Conservation (phyloP, 2,797 vertebrate species). For the Vespertilio murinus region DNA sequence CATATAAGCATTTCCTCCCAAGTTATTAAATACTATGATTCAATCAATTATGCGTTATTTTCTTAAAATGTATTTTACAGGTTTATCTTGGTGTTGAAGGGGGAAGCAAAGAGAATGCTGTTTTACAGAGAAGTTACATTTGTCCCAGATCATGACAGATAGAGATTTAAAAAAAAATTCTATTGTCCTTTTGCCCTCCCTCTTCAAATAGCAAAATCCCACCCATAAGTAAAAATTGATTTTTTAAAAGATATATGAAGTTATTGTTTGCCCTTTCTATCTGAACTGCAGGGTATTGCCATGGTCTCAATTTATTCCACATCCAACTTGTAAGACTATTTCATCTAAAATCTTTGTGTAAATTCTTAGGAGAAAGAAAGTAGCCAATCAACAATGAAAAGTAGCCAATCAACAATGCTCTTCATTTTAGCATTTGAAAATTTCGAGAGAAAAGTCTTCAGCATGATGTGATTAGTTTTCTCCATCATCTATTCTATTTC, state of each 20-base stretch:
- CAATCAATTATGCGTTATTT: background rate
- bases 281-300: background rate
- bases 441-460: background rate
- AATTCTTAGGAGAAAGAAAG: background rate
- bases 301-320: background rate
- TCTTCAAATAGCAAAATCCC: conserved; percentile 69
- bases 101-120: background rate
- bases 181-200: conserved; percentile 58
- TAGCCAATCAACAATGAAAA: background rate
- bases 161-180: conserved; percentile 20
- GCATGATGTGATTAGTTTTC: background rate
- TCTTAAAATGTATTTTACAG: background rate
- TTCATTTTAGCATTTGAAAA: background rate
- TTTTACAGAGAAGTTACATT: conserved; percentile 39
- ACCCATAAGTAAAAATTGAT: conserved; percentile 62
- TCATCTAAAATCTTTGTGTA: background rate
- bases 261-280: conserved; percentile 60
- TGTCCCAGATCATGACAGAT: conserved; percentile 17
- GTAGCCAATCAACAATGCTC: background rate
- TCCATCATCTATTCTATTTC: background rate
- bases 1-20: background rate
- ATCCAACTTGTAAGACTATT: conserved; percentile 50
- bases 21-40: background rate
- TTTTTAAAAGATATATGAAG: conserved; percentile 54
- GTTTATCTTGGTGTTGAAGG: background rate